phyloP scores from a whole-genome alignment of 2,797 vertebrate genomes.

The Gobio occitaniae region DNA sequence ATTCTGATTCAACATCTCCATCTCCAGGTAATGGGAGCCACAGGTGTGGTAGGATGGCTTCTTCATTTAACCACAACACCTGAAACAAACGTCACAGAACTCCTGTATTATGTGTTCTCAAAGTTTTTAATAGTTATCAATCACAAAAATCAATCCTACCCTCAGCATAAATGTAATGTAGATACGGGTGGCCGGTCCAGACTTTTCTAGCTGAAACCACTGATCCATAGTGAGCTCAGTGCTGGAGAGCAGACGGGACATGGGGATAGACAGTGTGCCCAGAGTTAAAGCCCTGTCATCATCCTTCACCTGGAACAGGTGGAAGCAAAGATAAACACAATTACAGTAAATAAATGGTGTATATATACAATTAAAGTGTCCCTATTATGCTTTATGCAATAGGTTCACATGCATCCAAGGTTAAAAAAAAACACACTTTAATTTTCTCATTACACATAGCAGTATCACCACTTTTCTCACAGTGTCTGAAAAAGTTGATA shows the following conservation, averaged over 20 bases:
- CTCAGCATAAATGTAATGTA: slow-evolving; percentile 87
- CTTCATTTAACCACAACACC: slow-evolving; percentile 87
- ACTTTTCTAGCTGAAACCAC: slow-evolving; percentile 90
- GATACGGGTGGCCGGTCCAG: slow-evolving; percentile 85
- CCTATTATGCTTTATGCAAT: not conserved
- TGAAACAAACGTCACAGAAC: slow-evolving; percentile 58
- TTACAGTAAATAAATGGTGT: not conserved
- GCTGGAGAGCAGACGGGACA: slow-evolving; percentile 79
- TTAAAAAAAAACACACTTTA: not conserved
- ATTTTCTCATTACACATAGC: not conserved
- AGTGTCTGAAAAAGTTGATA: not conserved
- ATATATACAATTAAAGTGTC: not conserved
- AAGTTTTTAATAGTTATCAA: not conserved
- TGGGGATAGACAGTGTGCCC: slow-evolving; percentile 83
- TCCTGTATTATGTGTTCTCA: not conserved
- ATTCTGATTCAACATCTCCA: slow-evolving; percentile 64
- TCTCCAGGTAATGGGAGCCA: slow-evolving; percentile 69
- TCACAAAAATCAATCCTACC: slow-evolving; percentile 72
- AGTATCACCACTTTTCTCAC: not conserved
- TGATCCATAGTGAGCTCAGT: slow-evolving; percentile 87
- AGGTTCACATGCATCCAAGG: not conserved
- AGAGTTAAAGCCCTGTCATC: slow-evolving; percentile 84
- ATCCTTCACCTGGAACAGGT: slow-evolving; percentile 85
- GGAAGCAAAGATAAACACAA: not conserved
- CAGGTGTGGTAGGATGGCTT: slow-evolving; percentile 71